Base-by-base conservation (phyloP, 2,888 invertebrate genomes). In the Eremobia ochroleuca region DNA sequence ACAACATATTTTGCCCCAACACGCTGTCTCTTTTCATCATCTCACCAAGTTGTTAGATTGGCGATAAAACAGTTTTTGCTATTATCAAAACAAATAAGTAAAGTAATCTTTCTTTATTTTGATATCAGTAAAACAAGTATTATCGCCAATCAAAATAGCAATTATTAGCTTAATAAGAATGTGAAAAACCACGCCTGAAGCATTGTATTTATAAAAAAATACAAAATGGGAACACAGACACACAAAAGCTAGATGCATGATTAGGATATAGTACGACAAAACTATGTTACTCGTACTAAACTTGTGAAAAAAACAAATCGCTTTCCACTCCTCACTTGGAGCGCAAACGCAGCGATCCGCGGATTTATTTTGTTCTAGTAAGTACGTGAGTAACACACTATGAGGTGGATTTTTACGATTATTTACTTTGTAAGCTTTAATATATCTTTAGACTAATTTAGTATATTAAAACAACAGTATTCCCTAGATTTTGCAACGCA, bases 331-430 rank as follows among this genome's bases (percentile, higher is more conserved):
- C 9, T 78, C 4, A 13, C 69, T 76, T 86, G 66, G 0, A 21
- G 21, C 49, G 2, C 55, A 59, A 73, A 69, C 49, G 72, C 66
- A 73, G 34, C 81, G 87, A 90, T 87, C 86, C 72, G 75, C 84
- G 88, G 91, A 90, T 90, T 91, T 91, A 91, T 92, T 90, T 90
- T 90, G 90, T 90, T 90, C 87, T 83, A 87, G 88, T 88, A 85
- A 88, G 89, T 87, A 88, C 88, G 87, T 88, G 89, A 89, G 91
- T 88, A 88, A 87, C 89, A 89, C 89, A 88, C 87, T 88, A 82
- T 85, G 86, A 85, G 85, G 84, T 87, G 84, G 78, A 85, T 87
- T 88, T 88, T 86, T 82, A 86, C 82, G 81, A 87, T 90, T 92
- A 90, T 88, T 90, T 89, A 87, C 85, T 88, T 86, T 87, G 85